These are phyloP conservation scores for Ectropis grisescens DNA, from an alignment of 1,140 invertebrate species.

Conservation along the genomic window DNA sequence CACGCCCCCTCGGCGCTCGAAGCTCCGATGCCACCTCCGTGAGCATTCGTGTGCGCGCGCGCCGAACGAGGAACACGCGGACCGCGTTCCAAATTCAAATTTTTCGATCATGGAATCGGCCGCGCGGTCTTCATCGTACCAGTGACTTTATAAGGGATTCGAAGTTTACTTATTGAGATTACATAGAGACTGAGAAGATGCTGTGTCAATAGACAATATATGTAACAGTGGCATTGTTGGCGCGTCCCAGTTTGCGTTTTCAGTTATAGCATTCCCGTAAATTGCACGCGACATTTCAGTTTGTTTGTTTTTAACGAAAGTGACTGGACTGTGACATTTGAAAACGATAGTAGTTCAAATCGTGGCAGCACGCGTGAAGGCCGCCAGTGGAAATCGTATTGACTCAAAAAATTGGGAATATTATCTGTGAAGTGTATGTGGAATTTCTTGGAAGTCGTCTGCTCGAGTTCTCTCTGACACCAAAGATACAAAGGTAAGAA, in stretches of 20 bases:
- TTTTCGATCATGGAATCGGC: conserved; percentile 36
- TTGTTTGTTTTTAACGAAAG: conserved; percentile 39
- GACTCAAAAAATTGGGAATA: conserved; percentile 18
- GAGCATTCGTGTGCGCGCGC: conserved; percentile 62
- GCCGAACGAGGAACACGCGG: conserved; percentile 38
- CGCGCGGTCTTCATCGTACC: conserved; percentile 22
- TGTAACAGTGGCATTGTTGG: conserved; percentile 20
- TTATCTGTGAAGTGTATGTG: conserved; percentile 49
- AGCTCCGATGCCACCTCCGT: conserved; percentile 45
- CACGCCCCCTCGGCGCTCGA: conserved; percentile 42
- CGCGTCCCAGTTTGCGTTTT: conserved; percentile 37
- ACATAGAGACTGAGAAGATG: conserved; percentile 13
- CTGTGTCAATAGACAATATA: conserved; percentile 20
- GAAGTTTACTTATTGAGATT: conserved; percentile 8
- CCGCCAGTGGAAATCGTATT: conserved; percentile 20
- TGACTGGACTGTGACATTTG: conserved; percentile 52
- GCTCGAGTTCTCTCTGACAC: conserved; percentile 18
- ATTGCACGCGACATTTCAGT: conserved; percentile 18
- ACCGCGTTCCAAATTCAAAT: conserved; percentile 14
- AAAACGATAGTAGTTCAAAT: conserved; percentile 33
- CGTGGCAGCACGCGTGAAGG: conserved; percentile 22
- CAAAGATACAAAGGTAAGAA: conserved; percentile 50
- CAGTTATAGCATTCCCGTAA: conserved; percentile 34
- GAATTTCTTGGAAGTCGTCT: conserved; percentile 26
- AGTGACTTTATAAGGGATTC: conserved; percentile 6